Evolutionary conservation across 2,113 vertebrate species (phyloP).

Genomic region (Myotis yumanensis): DNA sequence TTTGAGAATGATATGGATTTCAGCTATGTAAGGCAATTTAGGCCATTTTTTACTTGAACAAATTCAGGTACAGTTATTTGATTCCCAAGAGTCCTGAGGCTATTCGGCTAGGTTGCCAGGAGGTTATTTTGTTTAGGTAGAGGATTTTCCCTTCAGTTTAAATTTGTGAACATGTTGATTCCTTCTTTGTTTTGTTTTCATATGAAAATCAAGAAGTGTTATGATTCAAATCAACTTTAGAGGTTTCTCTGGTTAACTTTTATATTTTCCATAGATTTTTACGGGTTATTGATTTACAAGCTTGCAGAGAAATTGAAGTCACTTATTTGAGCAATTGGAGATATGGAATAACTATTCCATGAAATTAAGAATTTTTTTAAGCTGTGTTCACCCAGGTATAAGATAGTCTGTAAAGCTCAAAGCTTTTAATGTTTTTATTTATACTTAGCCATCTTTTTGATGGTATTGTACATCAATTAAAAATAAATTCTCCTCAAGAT

Average conservation of each 20-base stretch:
- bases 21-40: slow-evolving; percentile 1
- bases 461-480: slow-evolving; percentile 36
- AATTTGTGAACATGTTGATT: slow-evolving; percentile 33
- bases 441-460: slow-evolving; percentile 39
- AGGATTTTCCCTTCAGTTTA: slow-evolving; percentile 13
- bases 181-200: slow-evolving; percentile 50
- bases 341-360: slow-evolving; percentile 63
- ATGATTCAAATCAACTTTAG: slow-evolving; percentile 62
- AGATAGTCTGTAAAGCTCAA: slow-evolving; percentile 52
- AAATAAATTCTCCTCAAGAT: slow-evolving; percentile 37
- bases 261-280: slow-evolving; percentile 67
- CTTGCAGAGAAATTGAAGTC: slow-evolving; percentile 71
- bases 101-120: background rate
- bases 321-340: slow-evolving; percentile 55
- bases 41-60: background rate
- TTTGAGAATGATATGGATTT: slow-evolving; percentile 30
- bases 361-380: slow-evolving; percentile 64
- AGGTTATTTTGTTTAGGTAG: background rate
- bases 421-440: slow-evolving; percentile 67
- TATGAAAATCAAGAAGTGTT: slow-evolving; percentile 63
- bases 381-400: slow-evolving; percentile 58
- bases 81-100: background rate
- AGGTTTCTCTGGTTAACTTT: slow-evolving; percentile 62
- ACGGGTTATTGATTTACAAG: slow-evolving; percentile 75
- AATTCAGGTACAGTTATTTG: background rate